Evolutionary conservation across 2,888 invertebrate genomes (phyloP).

Genomic region (Anaspis maculata): DNA sequence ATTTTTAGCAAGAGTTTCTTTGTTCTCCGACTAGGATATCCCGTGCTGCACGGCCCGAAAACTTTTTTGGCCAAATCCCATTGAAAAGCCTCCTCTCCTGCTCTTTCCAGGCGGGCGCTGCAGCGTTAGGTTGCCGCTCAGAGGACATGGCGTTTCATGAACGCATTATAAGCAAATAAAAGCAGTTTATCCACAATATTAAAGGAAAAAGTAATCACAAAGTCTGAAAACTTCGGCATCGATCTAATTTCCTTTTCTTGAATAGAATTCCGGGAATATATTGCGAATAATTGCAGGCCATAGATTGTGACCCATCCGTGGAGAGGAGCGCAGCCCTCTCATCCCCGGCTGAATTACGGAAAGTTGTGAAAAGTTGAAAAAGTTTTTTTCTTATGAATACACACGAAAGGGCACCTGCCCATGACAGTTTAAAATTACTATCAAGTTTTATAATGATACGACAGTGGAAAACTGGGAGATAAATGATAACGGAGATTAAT

Average conservation of each 20-base stretch:
- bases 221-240: constrained; percentile 9
- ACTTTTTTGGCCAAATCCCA: constrained; percentile 9
- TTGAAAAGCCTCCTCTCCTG: constrained; percentile 5
- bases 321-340: no score
- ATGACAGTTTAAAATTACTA: constrained; percentile 25
- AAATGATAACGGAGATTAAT: constrained; percentile 18
- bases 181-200: constrained; percentile 8
- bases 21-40: constrained; percentile 7
- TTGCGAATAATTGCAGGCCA: constrained; percentile 22
- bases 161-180: constrained; percentile 12
- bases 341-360: constrained; percentile 20
- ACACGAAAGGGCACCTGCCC: constrained; percentile 21
- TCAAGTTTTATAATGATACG: constrained; percentile 19
- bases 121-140: constrained; percentile 3
- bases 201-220: constrained; percentile 10
- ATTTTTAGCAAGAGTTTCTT: constrained; percentile 13
- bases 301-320: constrained; percentile 18
- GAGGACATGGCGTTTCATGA: constrained; percentile 9
- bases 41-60: no score
- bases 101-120: no score
- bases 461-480: constrained; percentile 15
- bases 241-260: constrained; percentile 14
- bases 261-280: constrained; percentile 12
- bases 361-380: constrained; percentile 17
- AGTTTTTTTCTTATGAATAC: constrained; percentile 24